Conservation (phyloP, 2,888 invertebrate genomes). For the Synanthedon myopaeformis region DNA sequence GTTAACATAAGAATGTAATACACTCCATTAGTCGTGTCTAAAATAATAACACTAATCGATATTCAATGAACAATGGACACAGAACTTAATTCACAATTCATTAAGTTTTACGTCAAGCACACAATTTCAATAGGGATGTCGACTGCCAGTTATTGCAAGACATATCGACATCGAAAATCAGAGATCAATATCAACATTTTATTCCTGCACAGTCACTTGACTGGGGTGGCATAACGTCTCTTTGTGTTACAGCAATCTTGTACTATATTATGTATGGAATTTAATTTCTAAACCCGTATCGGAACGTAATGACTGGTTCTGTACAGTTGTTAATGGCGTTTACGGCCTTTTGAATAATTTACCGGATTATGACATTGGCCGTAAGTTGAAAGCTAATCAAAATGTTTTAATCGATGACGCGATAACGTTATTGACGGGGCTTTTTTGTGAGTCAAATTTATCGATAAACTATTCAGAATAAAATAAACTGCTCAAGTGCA, state of each 20-base stretch:
- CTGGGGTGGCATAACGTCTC: constrained; percentile 65
- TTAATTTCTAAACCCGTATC: constrained; percentile 52
- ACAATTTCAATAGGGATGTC: constrained; percentile 65
- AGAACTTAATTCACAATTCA: constrained; percentile 56
- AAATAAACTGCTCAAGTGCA: too few relatives aligned
- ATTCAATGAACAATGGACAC: too few relatives aligned
- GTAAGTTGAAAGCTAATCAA: constrained; percentile 70
- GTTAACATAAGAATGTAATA: too few relatives aligned
- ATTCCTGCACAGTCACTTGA: constrained; percentile 67
- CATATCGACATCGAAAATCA: constrained; percentile 59
- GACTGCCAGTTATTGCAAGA: constrained; percentile 54
- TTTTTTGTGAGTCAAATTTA: constrained; percentile 9
- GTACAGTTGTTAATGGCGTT: constrained; percentile 43
- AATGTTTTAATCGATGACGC: constrained; percentile 69
- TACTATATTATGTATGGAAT: constrained; percentile 65
- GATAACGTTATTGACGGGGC: constrained; percentile 55
- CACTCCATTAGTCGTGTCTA: too few relatives aligned
- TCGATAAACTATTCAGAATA: neutral
- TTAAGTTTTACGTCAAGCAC: constrained; percentile 63
- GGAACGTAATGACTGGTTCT: constrained; percentile 43
- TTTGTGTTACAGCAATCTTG: constrained; percentile 58
- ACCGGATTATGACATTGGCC: constrained; percentile 60
- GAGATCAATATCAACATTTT: constrained; percentile 52
- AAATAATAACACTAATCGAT: too few relatives aligned
- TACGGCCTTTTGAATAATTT: constrained; percentile 47